Conservation (phyloP, 2,888 invertebrate species). For the Isoperla grammatica region DNA sequence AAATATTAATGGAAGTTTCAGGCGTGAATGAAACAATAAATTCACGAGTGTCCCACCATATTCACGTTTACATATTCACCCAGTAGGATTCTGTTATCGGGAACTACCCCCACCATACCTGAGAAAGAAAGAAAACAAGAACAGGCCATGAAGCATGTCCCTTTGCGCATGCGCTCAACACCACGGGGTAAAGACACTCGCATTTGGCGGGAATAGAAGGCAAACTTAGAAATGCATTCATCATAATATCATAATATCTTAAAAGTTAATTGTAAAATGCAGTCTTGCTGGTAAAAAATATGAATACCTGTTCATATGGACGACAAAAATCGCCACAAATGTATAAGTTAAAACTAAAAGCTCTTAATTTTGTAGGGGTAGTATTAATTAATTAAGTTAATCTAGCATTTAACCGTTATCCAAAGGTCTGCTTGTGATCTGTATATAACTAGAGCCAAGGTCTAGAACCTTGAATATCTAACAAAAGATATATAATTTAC, state of each 20-base stretch:
- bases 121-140: constrained; percentile 46
- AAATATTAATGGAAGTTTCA: constrained; percentile 15
- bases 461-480: too few species aligned
- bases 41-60: constrained; percentile 48
- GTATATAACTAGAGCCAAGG: too few species aligned
- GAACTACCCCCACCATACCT: constrained; percentile 60
- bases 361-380: too few species aligned
- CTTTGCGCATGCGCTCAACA: not conserved
- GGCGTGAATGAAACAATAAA: constrained; percentile 11
- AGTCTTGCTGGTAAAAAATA: constrained; percentile 5
- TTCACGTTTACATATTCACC: constrained; percentile 54
- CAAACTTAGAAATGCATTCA: constrained; percentile 6
- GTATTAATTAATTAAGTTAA: too few species aligned
- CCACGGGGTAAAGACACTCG: constrained; percentile 7
- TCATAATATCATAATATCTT: not conserved
- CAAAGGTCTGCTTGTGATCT: too few species aligned
- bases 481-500: too few species aligned
- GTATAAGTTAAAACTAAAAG: constrained; percentile 4
- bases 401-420: too few species aligned
- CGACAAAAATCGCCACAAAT: constrained; percentile 1
- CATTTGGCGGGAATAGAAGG: not conserved
- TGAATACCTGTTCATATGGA: constrained; percentile 3
- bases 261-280: constrained; percentile 2
- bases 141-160: constrained; percentile 9
- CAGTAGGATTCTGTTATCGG: constrained; percentile 59